Base-by-base conservation (phyloP, 2,113 vertebrate species). In the Silurus asotus region DNA sequence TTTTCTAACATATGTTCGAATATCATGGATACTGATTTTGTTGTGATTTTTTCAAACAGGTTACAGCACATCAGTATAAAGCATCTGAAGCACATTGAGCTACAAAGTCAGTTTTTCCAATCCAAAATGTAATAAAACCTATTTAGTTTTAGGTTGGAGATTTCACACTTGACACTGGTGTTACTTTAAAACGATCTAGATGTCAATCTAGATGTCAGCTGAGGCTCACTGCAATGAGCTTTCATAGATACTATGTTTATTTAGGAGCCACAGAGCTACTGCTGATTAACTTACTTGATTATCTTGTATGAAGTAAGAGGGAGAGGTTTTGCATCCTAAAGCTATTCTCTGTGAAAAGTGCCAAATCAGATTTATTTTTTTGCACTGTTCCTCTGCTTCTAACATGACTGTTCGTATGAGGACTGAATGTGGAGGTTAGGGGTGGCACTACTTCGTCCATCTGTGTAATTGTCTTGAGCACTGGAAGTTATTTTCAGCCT, bases 401-500 rank as follows among this genome's bases (percentile, higher is more conserved):
- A 53, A 76, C 17, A 55, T 82, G 84, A 65, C 51, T 75, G 48
- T n/a, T 75, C 76, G 56, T 80, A 5, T 61, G 56, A 61, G 28
- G 77, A 51, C 48, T 69, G 72, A 48, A 70, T 48, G 67, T 82
- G 76, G 81, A 88, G 65, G 48, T 59, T 45, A 56, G 82, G 51
- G 82, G 45, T 83, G 69, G 83, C 58, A 83, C 75, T 78, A 81
- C 84, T 87, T 87, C 62, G 86, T 90, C 91, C 90, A 90, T 89
- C 88, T 90, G 87, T 87, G 88, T 90, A 92, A 92, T 92, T 91
- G 91, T 91, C 89, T 90, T 81, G 87, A 83, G 89, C 78, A 53
- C 67, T 83, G 86, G 81, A 90, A 91, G 90, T 89, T 92, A 91
- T 92, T 89, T 91, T 91, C 89, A 90, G 85, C 81, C 55, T 72